Conservation (phyloP, 2,797 vertebrate species). For the Gymnothorax javanicus region DNA sequence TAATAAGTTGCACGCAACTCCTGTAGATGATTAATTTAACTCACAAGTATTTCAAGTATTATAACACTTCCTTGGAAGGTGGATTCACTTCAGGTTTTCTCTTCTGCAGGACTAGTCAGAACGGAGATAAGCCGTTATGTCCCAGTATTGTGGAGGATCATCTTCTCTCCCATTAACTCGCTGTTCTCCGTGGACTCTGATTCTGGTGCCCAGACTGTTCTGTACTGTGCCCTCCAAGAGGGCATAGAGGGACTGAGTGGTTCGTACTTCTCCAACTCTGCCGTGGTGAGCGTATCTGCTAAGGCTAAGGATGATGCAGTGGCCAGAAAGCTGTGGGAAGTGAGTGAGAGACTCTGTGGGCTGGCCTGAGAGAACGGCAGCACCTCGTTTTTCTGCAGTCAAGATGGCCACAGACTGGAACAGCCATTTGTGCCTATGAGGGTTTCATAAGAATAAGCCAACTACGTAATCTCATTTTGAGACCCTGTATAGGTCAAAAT, state of each 20-base stretch:
- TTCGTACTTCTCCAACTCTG: constrained; percentile 82
- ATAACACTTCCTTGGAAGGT: not conserved
- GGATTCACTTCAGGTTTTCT: not conserved
- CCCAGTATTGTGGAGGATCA: fast-evolving
- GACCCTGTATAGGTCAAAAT: not conserved
- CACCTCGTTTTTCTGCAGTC: not conserved
- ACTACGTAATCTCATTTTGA: not conserved
- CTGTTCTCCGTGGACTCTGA: constrained; percentile 63
- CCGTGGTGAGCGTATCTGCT: constrained; percentile 63
- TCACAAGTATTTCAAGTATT: not conserved
- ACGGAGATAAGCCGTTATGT: constrained; percentile 52
- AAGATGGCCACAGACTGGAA: not conserved
- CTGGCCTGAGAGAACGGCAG: constrained; percentile 43
- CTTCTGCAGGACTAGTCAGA: constrained; percentile 53
- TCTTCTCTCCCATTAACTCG: constrained; percentile 36
- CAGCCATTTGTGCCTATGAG: not conserved
- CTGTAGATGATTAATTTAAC: no score
- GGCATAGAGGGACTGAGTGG: constrained; percentile 82
- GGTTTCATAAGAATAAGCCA: not conserved
- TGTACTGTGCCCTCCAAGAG: constrained; percentile 61
- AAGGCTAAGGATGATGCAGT: constrained; percentile 76
- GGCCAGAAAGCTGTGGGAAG: constrained; percentile 85
- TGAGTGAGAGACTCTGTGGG: constrained; percentile 80
- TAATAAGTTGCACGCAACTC: no score
- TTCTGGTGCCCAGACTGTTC: constrained; percentile 64